Base-by-base conservation (phyloP, 2,888 invertebrate species). In the Drosophila meridionalis region DNA sequence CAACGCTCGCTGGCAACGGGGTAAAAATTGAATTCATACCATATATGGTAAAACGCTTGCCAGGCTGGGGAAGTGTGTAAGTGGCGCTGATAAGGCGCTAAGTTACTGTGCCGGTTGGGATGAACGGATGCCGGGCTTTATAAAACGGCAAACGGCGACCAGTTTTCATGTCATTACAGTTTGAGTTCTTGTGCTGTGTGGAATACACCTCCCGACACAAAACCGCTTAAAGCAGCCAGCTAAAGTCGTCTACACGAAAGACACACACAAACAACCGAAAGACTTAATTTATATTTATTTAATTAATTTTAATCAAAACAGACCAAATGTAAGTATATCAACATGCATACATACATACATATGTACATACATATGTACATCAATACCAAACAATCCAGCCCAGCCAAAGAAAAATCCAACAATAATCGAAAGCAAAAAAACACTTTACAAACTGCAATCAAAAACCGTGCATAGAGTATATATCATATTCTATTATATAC, bases 31-130 rank as follows among this genome's bases (percentile, higher is more conserved):
- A 86, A 91, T 91, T 91, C 92, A 92, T 92, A 89, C 93, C 93
- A 93, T 93, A 93, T 93, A 93, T 93, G 93, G 93, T 93, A 91
- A 93, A 93, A 91, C 88, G 90, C 88, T 89, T 83, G 87, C 87
- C 89, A 80, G 82, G 63, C 85, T 87, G 85, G 85, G 85, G 82
- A 87, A 91, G 80, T 80, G 80, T 83, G 76, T 72, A 78, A 78
- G 66, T 80, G 78, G 73, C 80, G 82, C 81, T 90, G 90, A 84
- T 91, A 91, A 91, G 92, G 90, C 90, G 91, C 88, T 89, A 82
- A 78, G 63, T 76, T 72, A 75, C 64, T 70, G 67, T 76, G 73
- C 75, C 69, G 61, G 60, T 50, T 63, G 68, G 66, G 66, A 66
- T 76, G 60, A 62, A 78, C 71, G 72, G 52, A 52, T 34, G 20